These are phyloP conservation scores for Mirza zaza DNA, from an alignment of 2,113 vertebrate species.

Conservation along the genomic window DNA sequence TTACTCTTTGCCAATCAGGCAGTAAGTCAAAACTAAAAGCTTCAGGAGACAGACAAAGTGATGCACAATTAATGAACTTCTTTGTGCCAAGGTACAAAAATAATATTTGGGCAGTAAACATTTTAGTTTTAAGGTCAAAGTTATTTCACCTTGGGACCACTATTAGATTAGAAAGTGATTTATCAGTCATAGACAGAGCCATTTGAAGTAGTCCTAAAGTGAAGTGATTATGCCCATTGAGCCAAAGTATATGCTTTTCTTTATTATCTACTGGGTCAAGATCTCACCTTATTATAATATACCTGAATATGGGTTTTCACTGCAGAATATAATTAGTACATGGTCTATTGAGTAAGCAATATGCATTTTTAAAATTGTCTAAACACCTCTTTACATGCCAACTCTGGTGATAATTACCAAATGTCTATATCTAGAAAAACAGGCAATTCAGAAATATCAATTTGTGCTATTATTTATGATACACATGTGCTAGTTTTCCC, in stretches of 20 bases:
- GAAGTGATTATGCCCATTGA: not conserved
- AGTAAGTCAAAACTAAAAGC: slow-evolving; percentile 57
- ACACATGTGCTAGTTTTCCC: slow-evolving; percentile 77
- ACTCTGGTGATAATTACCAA: slow-evolving; percentile 86
- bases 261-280: slow-evolving; percentile 18
- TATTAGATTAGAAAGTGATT: slow-evolving; percentile 62
- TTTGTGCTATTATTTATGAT: slow-evolving; percentile 85
- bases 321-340: slow-evolving; percentile 75
- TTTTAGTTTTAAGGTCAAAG: slow-evolving; percentile 70
- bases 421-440: slow-evolving; percentile 85
- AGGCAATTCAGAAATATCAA: slow-evolving; percentile 85
- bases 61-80: slow-evolving; percentile 68
- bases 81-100: slow-evolving; percentile 74
- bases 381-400: slow-evolving; percentile 83
- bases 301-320: slow-evolving; percentile 64
- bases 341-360: slow-evolving; percentile 84
- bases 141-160: slow-evolving; percentile 49
- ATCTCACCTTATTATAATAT: slow-evolving; percentile 39
- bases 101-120: slow-evolving; percentile 69
- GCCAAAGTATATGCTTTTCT: not conserved
- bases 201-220: not conserved
- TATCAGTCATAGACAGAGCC: slow-evolving; percentile 44
- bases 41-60: slow-evolving; percentile 55
- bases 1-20: slow-evolving; percentile 57
- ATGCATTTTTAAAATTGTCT: slow-evolving; percentile 85